Evolutionary conservation across 2,797 vertebrate species (phyloP).

Genomic region (Aotus griseimembra): DNA sequence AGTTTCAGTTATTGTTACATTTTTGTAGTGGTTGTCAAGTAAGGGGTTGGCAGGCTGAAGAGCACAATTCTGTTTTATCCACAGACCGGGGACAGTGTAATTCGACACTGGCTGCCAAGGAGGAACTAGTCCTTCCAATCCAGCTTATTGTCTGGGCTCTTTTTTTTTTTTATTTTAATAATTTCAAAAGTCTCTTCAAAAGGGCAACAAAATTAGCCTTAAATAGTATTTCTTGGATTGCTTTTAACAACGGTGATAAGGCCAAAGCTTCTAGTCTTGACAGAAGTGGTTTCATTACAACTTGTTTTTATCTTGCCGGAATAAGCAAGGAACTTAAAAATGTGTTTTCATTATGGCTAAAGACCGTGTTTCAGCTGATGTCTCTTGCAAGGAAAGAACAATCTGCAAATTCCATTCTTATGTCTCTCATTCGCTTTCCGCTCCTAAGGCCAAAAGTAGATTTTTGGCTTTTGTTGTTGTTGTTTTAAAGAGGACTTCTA

Average conservation of each 20-base stretch:
- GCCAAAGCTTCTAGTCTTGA: constrained; percentile 41
- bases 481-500: constrained; percentile 10
- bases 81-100: constrained; percentile 45
- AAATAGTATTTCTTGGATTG: constrained; percentile 69
- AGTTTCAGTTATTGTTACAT: constrained; percentile 63
- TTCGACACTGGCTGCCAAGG: constrained; percentile 53
- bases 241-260: constrained; percentile 64
- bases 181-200: constrained; percentile 72
- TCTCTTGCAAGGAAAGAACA: constrained; percentile 32
- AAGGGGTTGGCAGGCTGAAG: constrained; percentile 60
- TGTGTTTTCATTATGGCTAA: constrained; percentile 55
- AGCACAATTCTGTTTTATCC: constrained; percentile 70
- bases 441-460: constrained; percentile 31
- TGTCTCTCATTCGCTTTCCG: constrained; percentile 23
- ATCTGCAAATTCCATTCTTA: not conserved
- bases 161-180: not conserved
- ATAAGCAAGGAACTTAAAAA: constrained; percentile 58
- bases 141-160: constrained; percentile 44
- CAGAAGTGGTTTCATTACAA: constrained; percentile 52
- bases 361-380: constrained; percentile 34
- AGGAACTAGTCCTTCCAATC: constrained; percentile 66
- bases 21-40: constrained; percentile 65
- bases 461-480: not conserved
- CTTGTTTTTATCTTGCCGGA: constrained; percentile 56
- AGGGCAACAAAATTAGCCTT: constrained; percentile 64